phyloP scores from a whole-genome alignment of 2,888 invertebrate genomes.

The Anodontia alba region DNA sequence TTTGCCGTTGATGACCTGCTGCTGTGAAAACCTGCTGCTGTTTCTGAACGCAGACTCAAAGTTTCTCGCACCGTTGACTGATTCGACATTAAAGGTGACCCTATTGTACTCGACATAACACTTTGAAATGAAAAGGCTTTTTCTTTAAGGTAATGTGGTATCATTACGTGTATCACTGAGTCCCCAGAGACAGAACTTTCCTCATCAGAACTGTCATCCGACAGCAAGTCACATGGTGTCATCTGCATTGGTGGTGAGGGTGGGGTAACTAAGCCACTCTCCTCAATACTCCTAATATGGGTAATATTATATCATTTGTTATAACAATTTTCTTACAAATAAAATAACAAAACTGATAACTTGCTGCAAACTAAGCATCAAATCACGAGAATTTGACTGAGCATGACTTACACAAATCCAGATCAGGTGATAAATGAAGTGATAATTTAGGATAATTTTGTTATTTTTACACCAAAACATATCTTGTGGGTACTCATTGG shows the following conservation, averaged over 20 bases:
- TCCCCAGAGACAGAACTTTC: constrained; percentile 12
- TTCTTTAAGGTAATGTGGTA: neutral
- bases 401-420: too few relatives aligned
- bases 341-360: neutral
- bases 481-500: too few relatives aligned
- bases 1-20: constrained; percentile 1
- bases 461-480: too few relatives aligned
- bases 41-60: neutral
- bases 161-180: neutral
- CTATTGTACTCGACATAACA: neutral
- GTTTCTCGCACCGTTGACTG: neutral
- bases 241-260: constrained; percentile 47
- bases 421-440: too few relatives aligned
- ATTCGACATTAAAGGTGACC: neutral
- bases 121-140: neutral
- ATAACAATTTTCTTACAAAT: neutral
- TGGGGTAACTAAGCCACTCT: constrained; percentile 12
- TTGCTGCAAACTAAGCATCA: constrained; percentile 1
- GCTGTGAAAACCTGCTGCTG: neutral
- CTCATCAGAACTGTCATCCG: constrained; percentile 1
- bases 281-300: too few relatives aligned
- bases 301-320: too few relatives aligned
- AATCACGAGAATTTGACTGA: too few relatives aligned
- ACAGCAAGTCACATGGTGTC: constrained; percentile 36
- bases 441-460: too few relatives aligned